Evolutionary conservation across 2,113 vertebrate genomes (phyloP).

Genomic region (Argyrosomus japonicus): DNA sequence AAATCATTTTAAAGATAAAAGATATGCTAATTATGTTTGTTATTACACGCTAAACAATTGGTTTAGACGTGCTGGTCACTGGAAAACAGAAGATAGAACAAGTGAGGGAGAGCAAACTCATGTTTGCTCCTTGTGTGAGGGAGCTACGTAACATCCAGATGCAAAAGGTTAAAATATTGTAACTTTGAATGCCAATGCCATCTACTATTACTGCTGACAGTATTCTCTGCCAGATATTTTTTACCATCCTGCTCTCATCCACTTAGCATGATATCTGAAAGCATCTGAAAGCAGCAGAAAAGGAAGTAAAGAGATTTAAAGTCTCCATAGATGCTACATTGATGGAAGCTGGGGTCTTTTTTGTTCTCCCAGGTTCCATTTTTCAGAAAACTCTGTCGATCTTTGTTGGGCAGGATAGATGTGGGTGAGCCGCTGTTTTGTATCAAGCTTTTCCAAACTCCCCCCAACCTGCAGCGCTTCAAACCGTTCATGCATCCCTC

Average conservation of each 20-base stretch:
- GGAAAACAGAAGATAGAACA: background rate
- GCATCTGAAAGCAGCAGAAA: too few species aligned
- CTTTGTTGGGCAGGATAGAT: background rate
- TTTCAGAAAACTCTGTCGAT: background rate
- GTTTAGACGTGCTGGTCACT: constrained; percentile 14
- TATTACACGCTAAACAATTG: constrained; percentile 44
- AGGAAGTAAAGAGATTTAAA: constrained; percentile 8
- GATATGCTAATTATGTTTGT: constrained; percentile 67
- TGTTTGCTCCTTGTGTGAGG: too few species aligned
- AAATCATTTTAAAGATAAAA: constrained; percentile 67
- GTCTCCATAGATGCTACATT: background rate
- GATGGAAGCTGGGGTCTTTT: background rate
- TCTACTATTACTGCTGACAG: too few species aligned
- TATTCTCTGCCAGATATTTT: too few species aligned
- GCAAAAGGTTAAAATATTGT: too few species aligned
- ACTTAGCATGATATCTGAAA: too few species aligned
- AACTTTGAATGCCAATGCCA: too few species aligned
- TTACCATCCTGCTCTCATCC: too few species aligned
- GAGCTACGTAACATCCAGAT: too few species aligned
- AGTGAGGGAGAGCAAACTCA: background rate
- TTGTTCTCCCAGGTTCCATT: constrained; percentile 3
- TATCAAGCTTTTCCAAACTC: constrained; percentile 14
- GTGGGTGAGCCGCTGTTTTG: background rate
- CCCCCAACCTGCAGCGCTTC: constrained; percentile 40
- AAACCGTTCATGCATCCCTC: background rate